A percentile compares a stretch with the other conserved stretches of the same genome.
Conservation (phyloP, 2,113 vertebrate genomes). For the Dryoscopus gambensis region DNA sequence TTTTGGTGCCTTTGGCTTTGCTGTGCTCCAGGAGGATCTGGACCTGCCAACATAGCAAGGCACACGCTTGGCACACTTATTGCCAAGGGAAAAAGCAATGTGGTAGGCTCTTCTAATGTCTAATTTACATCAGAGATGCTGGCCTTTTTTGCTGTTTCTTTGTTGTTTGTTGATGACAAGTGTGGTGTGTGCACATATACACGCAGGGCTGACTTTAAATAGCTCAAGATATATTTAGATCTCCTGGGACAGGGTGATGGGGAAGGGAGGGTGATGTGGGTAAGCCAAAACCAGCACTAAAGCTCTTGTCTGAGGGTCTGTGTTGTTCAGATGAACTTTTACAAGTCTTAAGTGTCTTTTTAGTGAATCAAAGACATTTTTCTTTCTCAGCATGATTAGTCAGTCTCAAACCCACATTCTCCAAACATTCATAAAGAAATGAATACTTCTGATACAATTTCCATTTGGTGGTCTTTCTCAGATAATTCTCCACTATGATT, state of each 20-base stretch:
- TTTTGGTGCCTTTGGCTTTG: neutral
- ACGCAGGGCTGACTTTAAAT: neutral
- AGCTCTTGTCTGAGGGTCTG: neutral
- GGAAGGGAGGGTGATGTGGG: neutral
- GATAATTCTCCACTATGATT: neutral
- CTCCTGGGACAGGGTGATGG: neutral
- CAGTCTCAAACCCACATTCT: neutral
- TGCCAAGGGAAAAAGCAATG: neutral
- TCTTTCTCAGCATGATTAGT: neutral
- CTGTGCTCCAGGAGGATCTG: neutral
- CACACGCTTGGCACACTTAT: neutral
- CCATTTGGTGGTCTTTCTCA: neutral
- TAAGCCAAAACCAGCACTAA: neutral
- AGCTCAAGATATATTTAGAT: neutral
- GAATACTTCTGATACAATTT: neutral
- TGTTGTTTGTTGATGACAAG: neutral
- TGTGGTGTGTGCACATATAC: neutral
- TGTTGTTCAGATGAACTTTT: neutral
- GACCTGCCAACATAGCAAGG: neutral
- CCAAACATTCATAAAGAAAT: neutral
- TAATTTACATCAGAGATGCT: neutral
- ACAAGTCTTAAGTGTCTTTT: neutral
- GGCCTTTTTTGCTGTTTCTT: neutral
- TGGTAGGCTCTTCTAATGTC: neutral
- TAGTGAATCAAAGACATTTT: neutral